Evolutionary conservation across 2,797 vertebrate genomes (phyloP), one percentile per base, ranked within the genome.

Genomic region (Prunella strophiata): DNA sequence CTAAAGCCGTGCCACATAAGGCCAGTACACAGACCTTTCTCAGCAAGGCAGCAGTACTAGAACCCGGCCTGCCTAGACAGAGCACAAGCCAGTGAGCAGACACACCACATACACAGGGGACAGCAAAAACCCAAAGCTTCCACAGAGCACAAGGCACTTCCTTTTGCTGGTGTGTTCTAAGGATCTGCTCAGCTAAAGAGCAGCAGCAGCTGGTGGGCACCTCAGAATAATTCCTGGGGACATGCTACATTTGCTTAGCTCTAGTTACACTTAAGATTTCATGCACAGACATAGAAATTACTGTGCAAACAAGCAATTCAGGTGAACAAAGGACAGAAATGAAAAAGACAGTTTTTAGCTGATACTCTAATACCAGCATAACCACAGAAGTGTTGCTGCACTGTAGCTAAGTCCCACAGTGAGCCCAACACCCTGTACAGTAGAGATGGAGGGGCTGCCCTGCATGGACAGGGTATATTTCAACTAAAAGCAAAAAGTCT

Each of bases 1-100:
- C 34, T 27, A 63, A 80, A 84, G 22, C 14, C 0, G 0, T 14
- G 4, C 25, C 27, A 52, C 16, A 6, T 4, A 38, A 1, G 17
- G 48, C 32, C 9, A 74, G 40, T 7, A 26, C 32, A 51, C 1
- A 71, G 20, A 34, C 38, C 6, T 54, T 21, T 25, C 79, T 45
- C 22, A 67, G 52, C 48, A 79, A 52, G 16, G 9, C 7, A 42
- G 32, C 16, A 55, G 20, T 0, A 10, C 52, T 32, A 19, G 48
- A 43, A 79, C 25, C 30, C 16, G 9, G 19, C 27, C 18, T 16
- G 29, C 14, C n/a, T 23, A 7, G 9, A 4, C 18, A 38, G 5
- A 73, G 47, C 73, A 58, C 22, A n/a, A 47, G 51, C 38, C 58
- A 82, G 48, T 1, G 2, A 62, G 43, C 59, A 77, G 36, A 63